A percentile compares a stretch with the other conserved stretches of the same genome.
These are phyloP conservation scores for Acanthiza pusilla DNA, from an alignment of 2,797 vertebrate genomes.

Conservation along the genomic window DNA sequence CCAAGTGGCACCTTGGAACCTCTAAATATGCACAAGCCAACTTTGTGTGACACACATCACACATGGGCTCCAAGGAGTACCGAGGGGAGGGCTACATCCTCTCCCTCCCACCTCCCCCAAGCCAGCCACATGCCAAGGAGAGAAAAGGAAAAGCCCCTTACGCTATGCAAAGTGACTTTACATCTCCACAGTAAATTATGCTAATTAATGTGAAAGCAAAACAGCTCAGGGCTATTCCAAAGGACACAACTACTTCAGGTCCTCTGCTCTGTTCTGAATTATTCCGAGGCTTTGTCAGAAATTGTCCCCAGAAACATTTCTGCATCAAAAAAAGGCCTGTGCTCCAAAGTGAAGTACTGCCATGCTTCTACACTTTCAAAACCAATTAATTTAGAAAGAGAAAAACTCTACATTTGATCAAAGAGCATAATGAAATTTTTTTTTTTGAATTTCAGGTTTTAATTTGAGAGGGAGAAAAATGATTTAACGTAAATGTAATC, in stretches of 20 bases:
- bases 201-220: neutral
- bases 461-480: conserved; percentile 36
- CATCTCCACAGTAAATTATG: neutral
- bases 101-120: neutral
- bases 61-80: neutral
- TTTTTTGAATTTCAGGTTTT: conserved; percentile 54
- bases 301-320: conserved; percentile 12
- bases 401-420: conserved; percentile 34
- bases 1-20: neutral
- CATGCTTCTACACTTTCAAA: neutral
- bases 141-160: neutral
- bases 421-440: neutral
- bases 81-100: neutral
- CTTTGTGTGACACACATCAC: neutral
- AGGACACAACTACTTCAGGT: neutral
- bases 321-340: neutral
- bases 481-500: conserved; percentile 45
- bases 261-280: conserved; percentile 1
- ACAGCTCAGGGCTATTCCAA: neutral
- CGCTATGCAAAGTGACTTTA: neutral
- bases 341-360: neutral
- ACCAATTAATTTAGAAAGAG: conserved; percentile 17
- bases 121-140: neutral
- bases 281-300: neutral
- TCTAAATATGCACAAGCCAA: neutral